Evolutionary conservation across 2,797 vertebrate genomes (phyloP).

Genomic region (Clangula hyemalis): DNA sequence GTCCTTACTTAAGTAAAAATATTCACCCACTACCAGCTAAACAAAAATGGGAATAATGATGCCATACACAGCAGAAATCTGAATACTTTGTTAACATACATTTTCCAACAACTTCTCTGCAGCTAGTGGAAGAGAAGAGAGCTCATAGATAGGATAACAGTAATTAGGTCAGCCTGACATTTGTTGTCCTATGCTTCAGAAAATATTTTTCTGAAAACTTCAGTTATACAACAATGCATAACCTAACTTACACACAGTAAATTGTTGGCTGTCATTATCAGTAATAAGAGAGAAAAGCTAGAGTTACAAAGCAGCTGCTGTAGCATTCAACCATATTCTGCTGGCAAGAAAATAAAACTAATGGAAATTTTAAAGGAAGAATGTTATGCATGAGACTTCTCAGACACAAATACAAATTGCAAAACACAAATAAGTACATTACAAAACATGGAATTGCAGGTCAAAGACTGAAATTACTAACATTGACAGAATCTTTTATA

Average conservation of each 20-base stretch:
- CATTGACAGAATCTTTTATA: neutral
- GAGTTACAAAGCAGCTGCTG: slow-evolving; percentile 13
- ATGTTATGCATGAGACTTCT: neutral
- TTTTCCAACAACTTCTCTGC: neutral
- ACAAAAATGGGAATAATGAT: neutral
- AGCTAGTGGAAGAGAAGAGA: neutral
- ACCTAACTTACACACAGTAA: neutral
- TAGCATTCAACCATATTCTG: slow-evolving; percentile 1
- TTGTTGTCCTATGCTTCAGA: neutral
- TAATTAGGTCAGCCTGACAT: neutral
- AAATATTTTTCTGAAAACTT: slow-evolving; percentile 39
- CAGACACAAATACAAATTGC: slow-evolving; percentile 7
- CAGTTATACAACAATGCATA: neutral
- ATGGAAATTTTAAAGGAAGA: slow-evolving; percentile 40
- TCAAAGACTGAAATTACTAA: slow-evolving; percentile 13
- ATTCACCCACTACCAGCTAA: neutral
- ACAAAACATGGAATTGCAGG: slow-evolving; percentile 9
- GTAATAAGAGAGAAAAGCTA: slow-evolving; percentile 1
- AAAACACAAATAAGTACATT: slow-evolving; percentile 17
- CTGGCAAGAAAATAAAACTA: slow-evolving; percentile 21
- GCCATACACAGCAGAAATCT: neutral
- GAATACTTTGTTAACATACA: neutral
- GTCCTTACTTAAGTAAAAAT: neutral
- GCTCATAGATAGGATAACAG: neutral
- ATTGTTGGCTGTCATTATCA: neutral